Percentiles rank a stretch among this genome's conserved stretches.
Evolutionary conservation across 2,888 invertebrate species (phyloP).

Genomic region (Drosophila ustulata): DNA sequence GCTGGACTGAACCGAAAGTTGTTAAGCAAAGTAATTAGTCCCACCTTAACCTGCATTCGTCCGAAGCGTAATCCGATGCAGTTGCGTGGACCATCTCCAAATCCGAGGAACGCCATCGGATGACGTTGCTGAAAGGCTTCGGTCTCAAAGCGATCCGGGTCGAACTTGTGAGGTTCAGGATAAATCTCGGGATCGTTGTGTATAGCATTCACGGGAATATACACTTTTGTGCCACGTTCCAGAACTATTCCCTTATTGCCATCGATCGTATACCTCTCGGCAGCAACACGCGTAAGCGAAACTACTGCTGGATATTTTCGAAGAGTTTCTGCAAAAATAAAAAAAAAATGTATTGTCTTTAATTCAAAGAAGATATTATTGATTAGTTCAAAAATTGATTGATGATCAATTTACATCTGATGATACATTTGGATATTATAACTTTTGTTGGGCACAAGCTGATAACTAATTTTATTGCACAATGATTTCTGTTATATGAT

Average conservation of each 20-base stretch:
- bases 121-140: slow-evolving; percentile 72
- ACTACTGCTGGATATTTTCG: slow-evolving; percentile 85
- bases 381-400: not conserved
- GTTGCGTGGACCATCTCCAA: slow-evolving; percentile 82
- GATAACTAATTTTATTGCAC: not conserved
- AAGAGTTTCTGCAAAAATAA: slow-evolving; percentile 83
- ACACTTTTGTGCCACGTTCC: slow-evolving; percentile 78
- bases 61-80: slow-evolving; percentile 81
- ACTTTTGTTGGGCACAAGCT: not conserved
- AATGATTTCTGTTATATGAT: not conserved
- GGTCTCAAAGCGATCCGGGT: slow-evolving; percentile 85
- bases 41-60: slow-evolving; percentile 78
- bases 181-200: slow-evolving; percentile 85
- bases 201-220: slow-evolving; percentile 83
- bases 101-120: slow-evolving; percentile 83
- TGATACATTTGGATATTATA: not conserved
- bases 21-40: slow-evolving; percentile 68
- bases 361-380: not conserved
- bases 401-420: not conserved
- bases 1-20: slow-evolving; percentile 30
- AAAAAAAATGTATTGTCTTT: not conserved
- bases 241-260: slow-evolving; percentile 63
- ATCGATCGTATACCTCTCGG: slow-evolving; percentile 76
- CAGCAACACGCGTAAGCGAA: slow-evolving; percentile 79
- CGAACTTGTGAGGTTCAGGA: slow-evolving; percentile 84